Evolutionary conservation across 2,113 vertebrate species (phyloP), one percentile per base, ranked within the genome.

Genomic region (Heterocephalus glaber): DNA sequence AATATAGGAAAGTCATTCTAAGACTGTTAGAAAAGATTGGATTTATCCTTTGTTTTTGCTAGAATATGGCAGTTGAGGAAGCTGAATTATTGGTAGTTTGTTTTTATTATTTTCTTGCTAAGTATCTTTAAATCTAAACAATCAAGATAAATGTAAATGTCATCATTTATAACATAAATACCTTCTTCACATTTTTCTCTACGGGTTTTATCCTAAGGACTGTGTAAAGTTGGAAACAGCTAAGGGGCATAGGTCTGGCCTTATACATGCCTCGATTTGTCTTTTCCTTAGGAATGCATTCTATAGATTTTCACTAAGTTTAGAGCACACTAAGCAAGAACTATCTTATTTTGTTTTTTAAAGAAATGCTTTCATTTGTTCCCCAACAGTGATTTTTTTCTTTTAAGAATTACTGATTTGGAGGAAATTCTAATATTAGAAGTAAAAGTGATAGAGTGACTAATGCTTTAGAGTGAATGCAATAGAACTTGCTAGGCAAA

Each of bases 71-170:
- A 92, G 86, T 96, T 76, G 63, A 96, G 86, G 94, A 97, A 98
- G 97, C 82, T 95, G 83, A 96, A 61, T 95, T 88, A 83, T 97
- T 97, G 26, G 41, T 70, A 70, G n/a, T 82, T 77, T 44, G 33
- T 41, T 90, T 92, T 82, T 54, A 33, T 96, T 30, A 96, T 98
- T 96, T 98, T 33, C 2, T 96, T 97, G 65, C 68, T 92, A 94
- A 95, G 82, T 90, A 94, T 96, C 80, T 96, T 97, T 96, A 82
- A 96, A 92, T 56, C 96, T 98, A 95, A 98, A 95, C 33, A 93
- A 56, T 74, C 92, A 97, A 87, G 66, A 79, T 70, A 92, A 86
- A 93, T 68, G 33, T 19, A 85, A 90, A 49, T 30, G 10, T 35
- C 70, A 80, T 14, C 26, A 49, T 47, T 26, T 65, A 60, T 30